Evolutionary conservation across 2,888 invertebrate species (phyloP), one percentile per base, ranked within the genome.

Genomic region (Tetranychus piercei): DNA sequence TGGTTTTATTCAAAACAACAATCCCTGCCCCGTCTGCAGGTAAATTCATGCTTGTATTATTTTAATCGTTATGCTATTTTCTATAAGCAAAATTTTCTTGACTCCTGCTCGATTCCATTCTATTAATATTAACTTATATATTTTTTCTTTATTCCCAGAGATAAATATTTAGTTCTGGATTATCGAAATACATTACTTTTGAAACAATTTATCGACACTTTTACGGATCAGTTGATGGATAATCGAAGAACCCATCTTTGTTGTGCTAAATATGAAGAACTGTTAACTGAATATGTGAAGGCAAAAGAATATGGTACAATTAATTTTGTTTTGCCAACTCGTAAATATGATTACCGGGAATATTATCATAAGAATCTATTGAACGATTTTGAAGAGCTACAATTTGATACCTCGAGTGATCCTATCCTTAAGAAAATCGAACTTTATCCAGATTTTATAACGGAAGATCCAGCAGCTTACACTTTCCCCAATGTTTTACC

Each of bases 11-110:
- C 80, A 88, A 0, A 90, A 91, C 4, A 92, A 92, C 44, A 95
- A 89, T 82, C 94, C 96, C 0, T 96, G 96, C 80, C 95, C 95
- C 0, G 89, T 96, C 80, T 96, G 96, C 81, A 71, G 71, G 69
- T 69, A 23, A 23, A 11, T 23, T 2, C 20, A 11, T 23, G 18
- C 11, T 22, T 8, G 7, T 69, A 11, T 69, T 22, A 20, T 69
- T 20, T 8, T 69, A 20, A 69, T 69, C 22, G 11, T n/a, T 18
- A 11, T 69, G 22, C 69, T 69, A 69, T n/a, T n/a, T n/a, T n/a
- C n/a, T n/a, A n/a, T n/a, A n/a, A n/a, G n/a, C n/a, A n/a, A n/a
- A n/a, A n/a, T n/a, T n/a, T n/a, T n/a, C n/a, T n/a, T n/a, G n/a
- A n/a, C n/a, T n/a, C n/a, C n/a, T n/a, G n/a, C n/a, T n/a, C n/a